These are phyloP conservation scores for Psophia crepitans DNA, from an alignment of 2,113 vertebrate genomes.

Conservation along the genomic window DNA sequence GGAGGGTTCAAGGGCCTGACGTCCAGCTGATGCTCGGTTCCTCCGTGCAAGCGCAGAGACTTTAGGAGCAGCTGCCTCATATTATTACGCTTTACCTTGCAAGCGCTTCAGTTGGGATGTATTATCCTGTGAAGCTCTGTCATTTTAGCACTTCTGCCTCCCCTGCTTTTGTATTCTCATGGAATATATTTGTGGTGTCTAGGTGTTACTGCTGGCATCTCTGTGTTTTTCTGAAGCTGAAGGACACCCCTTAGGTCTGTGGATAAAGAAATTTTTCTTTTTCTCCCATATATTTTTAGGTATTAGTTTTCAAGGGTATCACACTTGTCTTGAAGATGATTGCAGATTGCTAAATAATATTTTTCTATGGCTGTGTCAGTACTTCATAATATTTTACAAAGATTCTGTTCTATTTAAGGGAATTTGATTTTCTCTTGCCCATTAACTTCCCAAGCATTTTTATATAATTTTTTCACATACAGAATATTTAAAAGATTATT, in stretches of 20 bases:
- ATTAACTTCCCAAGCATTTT: not conserved
- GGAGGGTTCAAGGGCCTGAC: not conserved
- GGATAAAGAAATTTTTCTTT: not conserved
- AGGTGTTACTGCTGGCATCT: not conserved
- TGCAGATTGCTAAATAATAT: constrained; percentile 1
- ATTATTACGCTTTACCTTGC: not conserved
- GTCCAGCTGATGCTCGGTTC: not conserved
- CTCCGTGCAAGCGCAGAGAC: not conserved
- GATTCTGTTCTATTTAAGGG: constrained; percentile 2
- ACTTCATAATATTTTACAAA: not conserved
- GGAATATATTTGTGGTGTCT: not conserved
- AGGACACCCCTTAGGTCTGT: constrained; percentile 17
- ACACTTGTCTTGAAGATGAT: constrained; percentile 16
- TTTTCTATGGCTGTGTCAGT: not conserved
- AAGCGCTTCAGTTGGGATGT: not conserved
- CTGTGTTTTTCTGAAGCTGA: constrained; percentile 34
- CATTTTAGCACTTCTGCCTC: not conserved
- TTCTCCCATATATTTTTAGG: constrained; percentile 21
- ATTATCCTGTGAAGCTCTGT: not conserved
- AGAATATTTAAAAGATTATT: not conserved
- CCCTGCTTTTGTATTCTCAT: not conserved
- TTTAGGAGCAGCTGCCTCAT: not conserved
- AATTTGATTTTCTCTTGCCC: constrained; percentile 54
- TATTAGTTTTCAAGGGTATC: constrained; percentile 20
- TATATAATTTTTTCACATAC: not conserved